Conservation (phyloP, 2,888 invertebrate species). For the Hydropsyche betteni region DNA sequence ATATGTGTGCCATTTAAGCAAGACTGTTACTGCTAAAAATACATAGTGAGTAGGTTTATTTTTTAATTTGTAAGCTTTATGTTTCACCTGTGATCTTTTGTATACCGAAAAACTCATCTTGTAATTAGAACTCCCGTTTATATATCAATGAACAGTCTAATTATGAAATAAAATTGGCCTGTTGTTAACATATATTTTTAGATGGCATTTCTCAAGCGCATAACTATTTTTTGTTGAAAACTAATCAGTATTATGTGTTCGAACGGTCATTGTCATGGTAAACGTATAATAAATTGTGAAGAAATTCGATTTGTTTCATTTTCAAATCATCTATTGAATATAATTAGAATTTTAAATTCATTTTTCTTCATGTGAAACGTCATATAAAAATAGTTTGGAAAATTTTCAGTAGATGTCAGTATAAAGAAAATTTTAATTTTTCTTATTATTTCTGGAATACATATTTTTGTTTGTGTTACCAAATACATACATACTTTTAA, state of each 20-base stretch:
- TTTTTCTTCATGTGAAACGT: too few species aligned
- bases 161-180: constrained; percentile 34
- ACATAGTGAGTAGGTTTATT: constrained; percentile 42
- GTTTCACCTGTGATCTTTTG: constrained; percentile 49
- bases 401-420: too few species aligned
- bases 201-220: constrained; percentile 44
- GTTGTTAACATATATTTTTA: constrained; percentile 44
- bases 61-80: constrained; percentile 38
- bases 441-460: too few species aligned
- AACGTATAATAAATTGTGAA: constrained; percentile 35
- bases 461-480: too few species aligned
- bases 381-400: too few species aligned
- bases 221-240: constrained; percentile 41
- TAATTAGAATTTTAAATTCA: too few species aligned
- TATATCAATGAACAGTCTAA: constrained; percentile 19
- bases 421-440: too few species aligned
- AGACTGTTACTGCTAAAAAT: constrained; percentile 49
- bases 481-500: too few species aligned
- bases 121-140: constrained; percentile 10
- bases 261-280: constrained; percentile 42
- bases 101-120: constrained; percentile 44
- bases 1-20: constrained; percentile 51
- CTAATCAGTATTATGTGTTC: constrained; percentile 46
- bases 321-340: too few species aligned
- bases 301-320: too few species aligned